Base-by-base conservation (phyloP, 2,113 vertebrate genomes). In the Thunnus maccoyii region DNA sequence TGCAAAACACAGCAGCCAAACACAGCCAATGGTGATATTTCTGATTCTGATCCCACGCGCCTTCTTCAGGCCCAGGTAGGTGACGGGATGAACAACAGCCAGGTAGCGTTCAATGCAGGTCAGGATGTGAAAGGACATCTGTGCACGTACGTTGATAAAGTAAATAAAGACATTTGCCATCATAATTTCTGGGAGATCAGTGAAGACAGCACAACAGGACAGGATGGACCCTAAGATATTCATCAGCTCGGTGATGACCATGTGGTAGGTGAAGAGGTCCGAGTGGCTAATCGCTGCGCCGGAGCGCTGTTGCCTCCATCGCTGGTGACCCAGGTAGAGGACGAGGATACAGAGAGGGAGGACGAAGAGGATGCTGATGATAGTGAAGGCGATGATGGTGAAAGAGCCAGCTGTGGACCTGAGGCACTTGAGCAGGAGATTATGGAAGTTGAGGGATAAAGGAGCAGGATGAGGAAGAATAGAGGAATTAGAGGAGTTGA, bases 31-130 rank as follows among this genome's bases (percentile, higher is more conserved):
- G 65, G 1, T 13, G 30, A 71, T 15, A 0, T 88, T 82, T 16
- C 82, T 70, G 30, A 58, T 16, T 58, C 27, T 30, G 52, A 27
- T 52, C n/a, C 71, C 16, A 1, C 13, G 64, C 0, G 3, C 4
- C 3, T 17, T 57, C 16, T 1, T 75, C 51, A 85, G 67, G 16
- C 44, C 14, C 47, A 78, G 12, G 51, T 79, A 88, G 44, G 25
- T 13, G 62, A 88, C 5, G 1, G 86, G 82, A 15, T 88, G 78
- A 20, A 82, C 66, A 0, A 78, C 75, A 6, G 86, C 86, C 64
- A 85, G 32, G 74, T 88, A 88, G 22, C 66, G 75, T 32, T 82
- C 86, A 3, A 63, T 14, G 4, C 86, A 82, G 18, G 82, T 82
- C 14, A 88, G 61, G 5, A 27, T 1, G 55, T 84, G 78, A 36